Evolutionary conservation across 2,888 invertebrate genomes (phyloP), one percentile per base, ranked within the genome.

Genomic region (Cynaeus angustus): DNA sequence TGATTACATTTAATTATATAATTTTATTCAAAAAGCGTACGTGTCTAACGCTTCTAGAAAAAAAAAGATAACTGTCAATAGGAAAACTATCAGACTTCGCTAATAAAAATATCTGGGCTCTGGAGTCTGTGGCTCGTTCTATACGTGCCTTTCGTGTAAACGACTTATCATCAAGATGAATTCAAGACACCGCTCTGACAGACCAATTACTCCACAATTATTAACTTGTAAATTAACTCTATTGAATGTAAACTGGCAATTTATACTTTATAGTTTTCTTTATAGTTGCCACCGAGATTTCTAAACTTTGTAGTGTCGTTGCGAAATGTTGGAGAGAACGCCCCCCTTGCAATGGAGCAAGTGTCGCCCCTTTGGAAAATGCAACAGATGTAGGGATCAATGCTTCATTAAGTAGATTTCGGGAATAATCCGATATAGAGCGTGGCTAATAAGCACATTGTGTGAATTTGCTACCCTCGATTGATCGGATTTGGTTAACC

Each of bases 211-310:
- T 68, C 43, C 72, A 73, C 72, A 72, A 75, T 75, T 74, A 76
- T 76, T 72, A 72, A 74, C 74, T 76, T 75, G 74, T 73, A 76
- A 75, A 76, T 75, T 73, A 74, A 73, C 71, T 74, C 71, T 61
- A 68, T 68, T 76, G 75, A 75, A 76, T 75, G 73, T 71, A 72
- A 75, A 76, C 69, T 68, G 75, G 71, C 66, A 67, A 74, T 76
- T 76, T 75, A 75, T 76, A 58, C 72, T 41, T 58, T 68, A 53
- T 46, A 62, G 61, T 61, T 62, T 41, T 65, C n/a, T 72, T 69
- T 56, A 69, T 38, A 9, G 12, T 13, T 62, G 10, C 52, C 55
- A 55, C 21, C 16, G 41, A 56, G 56, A 56, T 26, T 56, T 56
- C 56, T 21, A 46, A 59, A 59, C 30, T 43, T 21, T 33, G 14